These are phyloP conservation scores for Crocodylus rhombifer DNA, from an alignment of 2,797 vertebrate species.

Conservation along the genomic window DNA sequence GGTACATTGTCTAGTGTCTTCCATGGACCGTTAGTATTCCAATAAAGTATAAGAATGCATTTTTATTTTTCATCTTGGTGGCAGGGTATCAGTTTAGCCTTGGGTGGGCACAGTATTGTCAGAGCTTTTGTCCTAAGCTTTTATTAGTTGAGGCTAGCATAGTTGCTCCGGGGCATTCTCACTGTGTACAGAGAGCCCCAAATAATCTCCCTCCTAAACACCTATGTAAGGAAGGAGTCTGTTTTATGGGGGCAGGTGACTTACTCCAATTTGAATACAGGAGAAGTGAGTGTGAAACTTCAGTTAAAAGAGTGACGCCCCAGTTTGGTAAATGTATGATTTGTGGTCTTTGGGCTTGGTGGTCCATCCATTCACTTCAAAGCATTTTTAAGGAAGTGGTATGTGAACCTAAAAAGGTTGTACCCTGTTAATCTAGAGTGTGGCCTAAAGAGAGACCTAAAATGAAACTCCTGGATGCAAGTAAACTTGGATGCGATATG, in stretches of 20 bases:
- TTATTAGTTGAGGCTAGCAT: not conserved
- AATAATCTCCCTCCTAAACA: not conserved
- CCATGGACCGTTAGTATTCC: not conserved
- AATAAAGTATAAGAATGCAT: no score
- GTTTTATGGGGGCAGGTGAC: not conserved
- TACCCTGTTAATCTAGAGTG: not conserved
- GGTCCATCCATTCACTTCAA: not conserved
- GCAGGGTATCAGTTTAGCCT: not conserved
- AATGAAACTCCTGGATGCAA: not conserved
- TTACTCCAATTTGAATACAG: not conserved
- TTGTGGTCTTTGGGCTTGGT: not conserved
- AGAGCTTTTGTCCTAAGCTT: not conserved
- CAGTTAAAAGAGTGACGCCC: no score
- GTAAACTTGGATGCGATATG: not conserved
- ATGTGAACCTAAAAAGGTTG: accelerated
- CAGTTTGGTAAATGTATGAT: not conserved
- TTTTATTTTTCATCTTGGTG: not conserved
- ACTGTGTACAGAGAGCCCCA: not conserved
- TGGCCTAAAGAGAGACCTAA: not conserved
- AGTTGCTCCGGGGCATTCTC: not conserved
- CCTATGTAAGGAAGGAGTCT: not conserved
- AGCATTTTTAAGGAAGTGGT: not conserved
- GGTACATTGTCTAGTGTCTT: not conserved
- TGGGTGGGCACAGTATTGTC: not conserved
- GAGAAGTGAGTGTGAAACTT: not conserved